These are phyloP conservation scores for Heliopora coerulea DNA, from an alignment of 92 coral and sea anemone species.

Conservation along the genomic window DNA sequence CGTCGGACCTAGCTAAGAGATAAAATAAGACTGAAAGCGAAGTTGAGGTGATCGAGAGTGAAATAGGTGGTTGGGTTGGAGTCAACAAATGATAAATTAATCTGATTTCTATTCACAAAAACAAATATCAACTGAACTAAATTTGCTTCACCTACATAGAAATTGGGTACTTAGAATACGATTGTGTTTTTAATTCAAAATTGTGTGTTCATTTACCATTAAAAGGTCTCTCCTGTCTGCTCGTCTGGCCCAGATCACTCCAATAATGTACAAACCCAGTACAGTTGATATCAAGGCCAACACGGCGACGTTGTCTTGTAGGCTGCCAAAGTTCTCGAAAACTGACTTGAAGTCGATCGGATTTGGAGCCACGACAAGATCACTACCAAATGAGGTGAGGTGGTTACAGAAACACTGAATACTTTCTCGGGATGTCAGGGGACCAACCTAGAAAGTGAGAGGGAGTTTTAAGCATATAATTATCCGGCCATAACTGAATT, in stretches of 20 bases:
- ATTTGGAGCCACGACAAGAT: conserved; percentile 94
- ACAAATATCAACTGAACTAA: neutral
- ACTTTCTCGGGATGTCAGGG: conserved; percentile 53
- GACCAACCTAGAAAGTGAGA: conserved; percentile 63
- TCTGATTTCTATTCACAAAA: too few relatives aligned
- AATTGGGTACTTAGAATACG: too few relatives aligned
- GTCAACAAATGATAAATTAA: neutral
- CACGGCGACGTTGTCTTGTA: conserved; percentile 78
- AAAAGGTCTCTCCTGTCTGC: conserved; percentile 71
- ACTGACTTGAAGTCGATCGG: conserved; percentile 94
- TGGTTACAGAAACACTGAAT: conserved; percentile 83
- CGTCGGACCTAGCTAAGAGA: conserved; percentile 79
- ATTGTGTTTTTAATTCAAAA: neutral
- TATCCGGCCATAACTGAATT: too few relatives aligned
- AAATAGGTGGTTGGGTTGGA: neutral
- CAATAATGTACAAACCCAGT: conserved; percentile 76
- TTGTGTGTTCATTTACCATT: conserved; percentile 48
- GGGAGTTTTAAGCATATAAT: too few relatives aligned
- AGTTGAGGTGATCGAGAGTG: too few relatives aligned
- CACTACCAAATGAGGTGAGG: conserved; percentile 82
- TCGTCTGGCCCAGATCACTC: conserved; percentile 69
- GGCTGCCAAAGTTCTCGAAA: conserved; percentile 70
- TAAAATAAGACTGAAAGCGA: too few relatives aligned
- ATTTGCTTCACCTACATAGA: too few relatives aligned
- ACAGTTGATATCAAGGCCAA: conserved; percentile 69